Percentiles rank a stretch among this genome's conserved stretches.
phyloP scores from a whole-genome alignment of 2,888 invertebrate genomes.

The Cremastobaeus sp. region DNA sequence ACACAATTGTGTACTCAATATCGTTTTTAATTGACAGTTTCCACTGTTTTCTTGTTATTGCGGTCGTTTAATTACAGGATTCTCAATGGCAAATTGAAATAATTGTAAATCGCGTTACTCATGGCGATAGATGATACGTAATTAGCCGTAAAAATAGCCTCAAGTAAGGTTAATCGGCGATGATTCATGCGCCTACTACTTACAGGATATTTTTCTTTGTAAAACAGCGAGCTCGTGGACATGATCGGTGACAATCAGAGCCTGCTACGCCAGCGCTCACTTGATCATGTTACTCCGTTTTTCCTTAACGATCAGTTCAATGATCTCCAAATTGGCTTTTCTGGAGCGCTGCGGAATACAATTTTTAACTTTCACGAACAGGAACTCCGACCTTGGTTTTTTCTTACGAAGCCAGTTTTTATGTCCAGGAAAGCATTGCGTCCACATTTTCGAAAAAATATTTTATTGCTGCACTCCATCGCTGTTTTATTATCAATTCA shows the following conservation, averaged over 20 bases:
- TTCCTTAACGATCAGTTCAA: constrained; percentile 43
- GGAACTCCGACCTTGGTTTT: constrained; percentile 37
- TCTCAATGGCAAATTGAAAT: background rate
- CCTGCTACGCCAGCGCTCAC: constrained; percentile 27
- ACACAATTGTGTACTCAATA: too few relatives aligned
- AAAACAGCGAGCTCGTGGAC: constrained; percentile 76
- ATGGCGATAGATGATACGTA: constrained; percentile 6
- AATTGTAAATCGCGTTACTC: constrained; percentile 3
- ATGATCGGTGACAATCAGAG: constrained; percentile 64
- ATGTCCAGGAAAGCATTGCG: too few relatives aligned
- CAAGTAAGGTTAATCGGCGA: constrained; percentile 36
- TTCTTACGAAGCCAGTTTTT: constrained; percentile 15
- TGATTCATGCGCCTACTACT: constrained; percentile 62
- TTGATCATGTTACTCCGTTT: constrained; percentile 46
- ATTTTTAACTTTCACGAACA: constrained; percentile 48
- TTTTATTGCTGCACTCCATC: too few relatives aligned
- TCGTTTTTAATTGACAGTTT: too few relatives aligned
- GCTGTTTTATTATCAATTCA: too few relatives aligned
- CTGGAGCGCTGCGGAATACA: constrained; percentile 37
- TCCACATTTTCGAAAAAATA: too few relatives aligned
- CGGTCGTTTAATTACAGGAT: too few relatives aligned
- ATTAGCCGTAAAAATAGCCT: constrained; percentile 24
- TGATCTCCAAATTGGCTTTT: constrained; percentile 52
- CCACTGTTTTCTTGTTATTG: too few relatives aligned
- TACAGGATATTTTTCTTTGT: constrained; percentile 76